A percentile compares a stretch with the other conserved stretches of the same genome.
Conservation (phyloP, 2,113 vertebrate genomes). For the Ophiodon elongatus region DNA sequence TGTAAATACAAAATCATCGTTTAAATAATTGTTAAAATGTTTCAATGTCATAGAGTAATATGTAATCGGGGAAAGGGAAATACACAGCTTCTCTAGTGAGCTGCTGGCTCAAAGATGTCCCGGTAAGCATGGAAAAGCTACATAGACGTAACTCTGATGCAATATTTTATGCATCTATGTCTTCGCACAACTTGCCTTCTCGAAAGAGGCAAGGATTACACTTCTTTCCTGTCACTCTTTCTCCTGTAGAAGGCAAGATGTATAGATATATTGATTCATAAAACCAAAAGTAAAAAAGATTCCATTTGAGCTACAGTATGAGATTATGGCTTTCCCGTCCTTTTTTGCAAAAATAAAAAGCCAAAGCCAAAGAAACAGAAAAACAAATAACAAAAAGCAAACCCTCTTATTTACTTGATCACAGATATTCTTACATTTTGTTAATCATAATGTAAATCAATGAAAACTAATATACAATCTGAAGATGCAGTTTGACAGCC, state of each 20-base stretch:
- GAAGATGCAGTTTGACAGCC: background rate
- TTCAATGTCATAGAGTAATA: background rate
- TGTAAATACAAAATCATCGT: background rate
- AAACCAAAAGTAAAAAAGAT: background rate
- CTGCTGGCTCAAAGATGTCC: background rate
- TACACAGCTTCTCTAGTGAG: background rate
- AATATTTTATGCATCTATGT: background rate
- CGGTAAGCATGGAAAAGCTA: conserved; percentile 3
- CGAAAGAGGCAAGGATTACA: background rate
- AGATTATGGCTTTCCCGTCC: background rate
- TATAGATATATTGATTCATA: background rate
- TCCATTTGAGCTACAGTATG: background rate
- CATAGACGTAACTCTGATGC: background rate
- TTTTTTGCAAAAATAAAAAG: background rate
- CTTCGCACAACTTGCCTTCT: background rate
- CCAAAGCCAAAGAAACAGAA: background rate
- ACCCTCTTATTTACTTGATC: too few relatives aligned
- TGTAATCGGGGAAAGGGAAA: background rate
- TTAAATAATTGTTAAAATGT: background rate
- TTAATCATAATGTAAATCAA: background rate
- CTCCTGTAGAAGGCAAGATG: background rate
- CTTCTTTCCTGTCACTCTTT: background rate
- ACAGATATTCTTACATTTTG: background rate
- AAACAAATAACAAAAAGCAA: background rate
- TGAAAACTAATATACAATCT: background rate